Evolutionary conservation across 2,113 vertebrate genomes (phyloP), one percentile per base, ranked within the genome.

Genomic region (Xiphorhynchus elegans): DNA sequence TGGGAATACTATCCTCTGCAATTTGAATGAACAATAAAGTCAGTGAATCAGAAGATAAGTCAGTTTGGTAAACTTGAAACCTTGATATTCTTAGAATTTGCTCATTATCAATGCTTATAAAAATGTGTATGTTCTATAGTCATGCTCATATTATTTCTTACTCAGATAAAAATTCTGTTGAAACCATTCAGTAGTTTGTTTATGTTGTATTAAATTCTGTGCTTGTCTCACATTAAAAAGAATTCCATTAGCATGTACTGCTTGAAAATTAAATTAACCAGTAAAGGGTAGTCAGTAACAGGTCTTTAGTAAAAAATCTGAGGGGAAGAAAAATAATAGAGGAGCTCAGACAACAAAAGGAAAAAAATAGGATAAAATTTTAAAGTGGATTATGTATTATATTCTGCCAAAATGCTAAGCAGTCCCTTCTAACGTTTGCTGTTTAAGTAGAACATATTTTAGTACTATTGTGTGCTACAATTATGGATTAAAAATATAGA

Each of bases 291-390:
- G 1, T 59, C 37, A 62, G 21, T 67, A 76, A 66, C 82, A 14
- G 3, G 3, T 46, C 4, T 76, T 53, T 10, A 42, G 33, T 42
- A 78, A 72, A 66, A 37, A 42, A 3, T 3, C 0, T 1, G 1
- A 5, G 3, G 2, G 16, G 16, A 37, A 33, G 14, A 25, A 52
- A 46, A 35, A 2, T 2, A 53, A 17, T 10, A 1, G 40, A 76
- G 24, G 14, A n/a, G 1, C 3, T 68, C 24, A 64, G 20, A n/a
- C 7, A 62, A 73, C 2, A 73, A 64, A 55, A 76, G 6, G 6
- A 29, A 72, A 68, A 6, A 52, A 77, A 29, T 12, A 58, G 4
- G 11, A 42, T 18, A 6, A 13, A n/a, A 10, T 73, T 24, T 49
- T 66, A 28, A 66, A 53, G 69, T n/a, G 0, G 40, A 33, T 11